Percentiles rank a stretch among this genome's conserved stretches.
phyloP scores from a whole-genome alignment of 53 echinoderm and acorn worm species.

The Stichopus horrens region DNA sequence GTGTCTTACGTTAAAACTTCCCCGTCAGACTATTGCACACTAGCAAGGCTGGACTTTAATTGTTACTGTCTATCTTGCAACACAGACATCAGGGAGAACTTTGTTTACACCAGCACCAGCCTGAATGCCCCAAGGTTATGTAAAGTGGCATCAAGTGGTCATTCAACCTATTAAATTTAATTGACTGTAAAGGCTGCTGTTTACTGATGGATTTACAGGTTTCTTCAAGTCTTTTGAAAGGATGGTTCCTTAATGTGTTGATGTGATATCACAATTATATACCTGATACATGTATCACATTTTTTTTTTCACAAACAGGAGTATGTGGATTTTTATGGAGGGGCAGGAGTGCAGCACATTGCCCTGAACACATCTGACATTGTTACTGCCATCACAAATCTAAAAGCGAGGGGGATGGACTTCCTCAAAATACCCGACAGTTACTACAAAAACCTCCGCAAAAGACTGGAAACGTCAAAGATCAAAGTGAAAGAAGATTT shows the following conservation, averaged over 20 bases:
- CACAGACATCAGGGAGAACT: no score
- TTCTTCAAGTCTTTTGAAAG: no score
- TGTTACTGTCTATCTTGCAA: no score
- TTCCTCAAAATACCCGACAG: slow-evolving; percentile 77
- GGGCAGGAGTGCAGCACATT: slow-evolving; percentile 91
- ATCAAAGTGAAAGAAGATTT: slow-evolving; percentile 70
- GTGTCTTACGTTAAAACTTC: no score
- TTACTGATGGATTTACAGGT: no score
- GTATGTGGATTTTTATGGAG: slow-evolving; percentile 86
- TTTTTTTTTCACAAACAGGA: slow-evolving; percentile 60
- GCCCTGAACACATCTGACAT: slow-evolving; percentile 83
- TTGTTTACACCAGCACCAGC: no score
- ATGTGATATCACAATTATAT: background rate
- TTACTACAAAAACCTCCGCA: slow-evolving; percentile 77
- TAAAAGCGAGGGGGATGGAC: slow-evolving; percentile 75
- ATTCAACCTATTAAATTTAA: no score
- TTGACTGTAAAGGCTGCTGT: no score
- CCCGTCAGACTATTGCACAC: no score
- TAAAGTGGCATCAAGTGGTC: no score
- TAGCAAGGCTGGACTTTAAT: no score
- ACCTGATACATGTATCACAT: background rate
- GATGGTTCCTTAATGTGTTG: background rate
- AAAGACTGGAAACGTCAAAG: slow-evolving; percentile 68
- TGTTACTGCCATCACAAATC: slow-evolving; percentile 60
- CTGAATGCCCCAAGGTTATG: no score